phyloP scores from a whole-genome alignment of 2,888 invertebrate genomes.

The Tridacna crocea region DNA sequence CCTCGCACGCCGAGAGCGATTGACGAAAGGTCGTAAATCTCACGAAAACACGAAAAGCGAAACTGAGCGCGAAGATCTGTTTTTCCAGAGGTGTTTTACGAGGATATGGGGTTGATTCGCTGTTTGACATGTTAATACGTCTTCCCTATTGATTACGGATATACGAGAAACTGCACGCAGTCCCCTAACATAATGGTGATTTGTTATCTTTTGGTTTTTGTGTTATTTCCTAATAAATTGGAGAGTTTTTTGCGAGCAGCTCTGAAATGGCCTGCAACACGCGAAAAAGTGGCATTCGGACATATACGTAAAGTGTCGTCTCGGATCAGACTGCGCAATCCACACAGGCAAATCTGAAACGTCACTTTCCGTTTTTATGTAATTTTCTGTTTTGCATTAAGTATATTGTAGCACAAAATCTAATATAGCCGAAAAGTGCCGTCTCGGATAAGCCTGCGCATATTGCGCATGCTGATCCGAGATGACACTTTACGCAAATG shows the following conservation, averaged over 20 bases:
- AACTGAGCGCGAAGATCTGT: slow-evolving; percentile 45
- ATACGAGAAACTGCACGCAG: slow-evolving; percentile 49
- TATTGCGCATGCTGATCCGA: too few relatives aligned
- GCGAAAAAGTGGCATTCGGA: background rate
- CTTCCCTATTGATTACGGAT: slow-evolving; percentile 31
- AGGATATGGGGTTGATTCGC: slow-evolving; percentile 52
- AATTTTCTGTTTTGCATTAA: too few relatives aligned
- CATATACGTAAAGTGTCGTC: background rate
- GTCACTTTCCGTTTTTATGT: too few relatives aligned
- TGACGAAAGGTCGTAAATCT: slow-evolving; percentile 57
- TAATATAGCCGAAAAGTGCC: too few relatives aligned
- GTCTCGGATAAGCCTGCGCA: too few relatives aligned
- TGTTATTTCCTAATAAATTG: slow-evolving; percentile 46
- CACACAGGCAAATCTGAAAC: background rate
- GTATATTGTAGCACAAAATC: too few relatives aligned
- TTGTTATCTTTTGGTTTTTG: slow-evolving; percentile 38
- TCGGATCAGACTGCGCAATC: background rate
- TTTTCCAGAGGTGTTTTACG: slow-evolving; percentile 44
- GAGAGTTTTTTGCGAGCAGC: background rate
- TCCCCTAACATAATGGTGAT: slow-evolving; percentile 13
- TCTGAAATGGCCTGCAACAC: background rate
- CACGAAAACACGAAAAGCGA: slow-evolving; percentile 39
- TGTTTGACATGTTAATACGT: slow-evolving; percentile 59
- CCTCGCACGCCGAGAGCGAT: slow-evolving; percentile 37
- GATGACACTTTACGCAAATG: too few relatives aligned